Evolutionary conservation across 2,113 vertebrate genomes (phyloP), one percentile per base, ranked within the genome.

Genomic region (Siniperca knerii): DNA sequence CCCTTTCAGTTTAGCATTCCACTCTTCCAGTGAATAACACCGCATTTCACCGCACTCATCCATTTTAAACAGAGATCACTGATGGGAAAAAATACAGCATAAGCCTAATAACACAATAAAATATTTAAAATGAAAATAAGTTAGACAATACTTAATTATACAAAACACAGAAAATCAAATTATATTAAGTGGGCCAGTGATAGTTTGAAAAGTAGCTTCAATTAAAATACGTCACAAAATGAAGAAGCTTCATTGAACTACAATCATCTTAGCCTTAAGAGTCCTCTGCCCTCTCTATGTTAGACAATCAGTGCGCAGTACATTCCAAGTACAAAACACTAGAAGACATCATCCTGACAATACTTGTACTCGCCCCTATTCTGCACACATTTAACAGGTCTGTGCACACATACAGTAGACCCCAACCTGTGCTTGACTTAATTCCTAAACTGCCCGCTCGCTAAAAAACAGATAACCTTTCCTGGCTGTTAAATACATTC

Each of bases 41-140:
- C 40, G 35, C 33, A 40, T 33, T 55, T 74, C 61, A 48, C 25
- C 61, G 35, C 46, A 62, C 46, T 69, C n/a, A 73, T 67, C 40
- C 54, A 76, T 76, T 72, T 62, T 50, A 29, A 77, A 76, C 11
- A 64, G 37, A 52, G n/a, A 25, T 46, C 42, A n/a, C n/a, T 66
- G 66, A 78, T 37, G 46, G 75, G 11, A 0, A 48, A 15, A 23
- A 55, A 48, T 57, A 35, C 48, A 18, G 15, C 46, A 52, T 3
- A 42, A 33, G 15, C 52, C 16, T 37, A 16, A 75, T 61, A 78
- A 70, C 23, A 48, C 20, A 66, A 37, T 62, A 7, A n/a, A 16
- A 73, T 55, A 68, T 69, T 78, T 55, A 64, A 50, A 58, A 44
- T 46, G 6, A 54, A 40, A 64, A 52, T 29, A 75, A 64, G 57